These are phyloP conservation scores for Panzeria rudis DNA, from an alignment of 2,888 invertebrate species.

Conservation along the genomic window DNA sequence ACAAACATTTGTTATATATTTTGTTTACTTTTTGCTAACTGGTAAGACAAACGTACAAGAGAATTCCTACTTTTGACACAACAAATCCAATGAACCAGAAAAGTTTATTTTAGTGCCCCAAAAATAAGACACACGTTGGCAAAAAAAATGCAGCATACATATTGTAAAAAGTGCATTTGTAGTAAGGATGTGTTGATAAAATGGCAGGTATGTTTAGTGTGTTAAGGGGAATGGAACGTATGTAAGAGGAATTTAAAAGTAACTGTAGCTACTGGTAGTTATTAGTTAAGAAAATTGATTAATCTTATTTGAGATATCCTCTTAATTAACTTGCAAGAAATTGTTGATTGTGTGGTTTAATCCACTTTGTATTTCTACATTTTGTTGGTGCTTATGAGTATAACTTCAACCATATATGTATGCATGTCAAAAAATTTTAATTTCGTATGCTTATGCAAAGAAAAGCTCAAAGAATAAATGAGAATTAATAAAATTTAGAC, in stretches of 20 bases:
- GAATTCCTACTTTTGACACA: slow-evolving; percentile 29
- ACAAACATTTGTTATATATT: slow-evolving; percentile 66
- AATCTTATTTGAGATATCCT: too few species aligned
- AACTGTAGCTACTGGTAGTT: too few species aligned
- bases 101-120: slow-evolving; percentile 13
- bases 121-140: slow-evolving; percentile 21
- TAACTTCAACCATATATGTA: too few species aligned
- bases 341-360: too few species aligned
- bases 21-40: slow-evolving; percentile 10
- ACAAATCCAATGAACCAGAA: slow-evolving; percentile 53
- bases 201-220: not conserved
- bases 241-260: not conserved
- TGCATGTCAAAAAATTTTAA: too few species aligned
- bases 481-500: too few species aligned
- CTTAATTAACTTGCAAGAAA: too few species aligned
- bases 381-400: too few species aligned
- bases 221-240: not conserved
- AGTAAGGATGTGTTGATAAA: not conserved
- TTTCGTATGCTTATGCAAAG: too few species aligned
- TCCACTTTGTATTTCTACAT: too few species aligned
- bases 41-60: not conserved
- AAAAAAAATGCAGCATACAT: not conserved
- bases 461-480: too few species aligned
- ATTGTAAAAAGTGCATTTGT: not conserved
- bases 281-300: too few species aligned